These are phyloP conservation scores for Paracanthobrama guichenoti DNA, from an alignment of 2,113 vertebrate genomes.

Conservation along the genomic window DNA sequence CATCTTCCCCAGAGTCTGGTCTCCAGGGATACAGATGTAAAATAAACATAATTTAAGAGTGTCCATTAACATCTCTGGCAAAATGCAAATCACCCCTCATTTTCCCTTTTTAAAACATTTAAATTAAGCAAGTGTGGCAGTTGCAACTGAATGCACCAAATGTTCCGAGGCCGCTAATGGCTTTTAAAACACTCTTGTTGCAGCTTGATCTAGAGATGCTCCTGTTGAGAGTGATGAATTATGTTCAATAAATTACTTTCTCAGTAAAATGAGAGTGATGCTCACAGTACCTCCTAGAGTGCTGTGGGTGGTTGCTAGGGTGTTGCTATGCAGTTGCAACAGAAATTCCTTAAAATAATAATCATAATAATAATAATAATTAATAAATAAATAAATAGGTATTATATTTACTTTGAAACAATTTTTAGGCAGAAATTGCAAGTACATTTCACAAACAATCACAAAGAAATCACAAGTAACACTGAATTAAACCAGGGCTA, in stretches of 20 bases:
- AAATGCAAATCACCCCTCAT: constrained; percentile 11
- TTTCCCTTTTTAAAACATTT: neutral
- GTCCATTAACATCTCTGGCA: neutral
- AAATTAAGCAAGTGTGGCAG: neutral
- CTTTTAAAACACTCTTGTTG: neutral
- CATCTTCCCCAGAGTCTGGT: neutral
- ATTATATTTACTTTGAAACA: too few species aligned
- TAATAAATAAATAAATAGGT: too few species aligned
- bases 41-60: neutral
- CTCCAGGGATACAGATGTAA: neutral
- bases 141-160: neutral
- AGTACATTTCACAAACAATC: too few species aligned
- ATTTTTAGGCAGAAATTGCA: too few species aligned
- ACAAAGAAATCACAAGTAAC: too few species aligned
- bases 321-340: neutral
- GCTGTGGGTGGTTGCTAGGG: neutral
- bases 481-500: too few species aligned
- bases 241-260: neutral
- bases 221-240: neutral
- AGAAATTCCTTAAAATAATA: too few species aligned
- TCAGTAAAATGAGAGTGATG: neutral
- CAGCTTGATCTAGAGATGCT: neutral
- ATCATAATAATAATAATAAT: too few species aligned
- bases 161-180: neutral
- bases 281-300: neutral